Evolutionary conservation across 2,888 invertebrate genomes (phyloP), one percentile per base, ranked within the genome.

Genomic region (Leptopilina syphax): DNA sequence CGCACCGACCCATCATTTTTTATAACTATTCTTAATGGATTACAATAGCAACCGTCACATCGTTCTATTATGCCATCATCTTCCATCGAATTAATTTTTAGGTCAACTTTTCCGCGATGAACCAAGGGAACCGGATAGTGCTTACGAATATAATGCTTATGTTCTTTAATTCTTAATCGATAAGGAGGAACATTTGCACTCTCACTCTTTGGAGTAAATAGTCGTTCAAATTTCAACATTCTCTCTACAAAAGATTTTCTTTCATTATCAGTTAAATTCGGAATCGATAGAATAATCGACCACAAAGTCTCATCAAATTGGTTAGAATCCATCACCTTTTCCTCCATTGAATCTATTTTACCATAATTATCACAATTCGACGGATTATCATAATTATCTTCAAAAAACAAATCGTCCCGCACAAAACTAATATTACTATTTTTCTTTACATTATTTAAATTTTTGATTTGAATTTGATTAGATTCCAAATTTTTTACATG

Each of bases 121-220:
- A 86, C 81, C 65, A 87, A 82, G 5, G 89, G 89, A 1, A 89
- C 81, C 0, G 89, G 88, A 79, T 90, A 90, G 6, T 87, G 84
- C 27, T 84, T 81, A 44, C 79, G 77, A 1, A 84, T 76, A 79
- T 85, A 85, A 7, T 84, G 83, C 24, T 83, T 84, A 2, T 78
- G 50, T 27, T 86, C 84, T 4, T 63, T 78, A 67, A 87, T 76
- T 34, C 83, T 83, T 8, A 88, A 86, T 77, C 78, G 18, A 79
- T 82, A 80, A 57, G 77, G 54, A 41, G 79, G 79, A 10, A n/a
- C 24, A 0, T 57, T 54, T 1, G 79, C 76, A 8, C 79, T 67
- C 10, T 41, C 68, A 1, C 67, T 63, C 50, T 79, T 79, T 8
- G 66, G 65, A 5, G 82, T 79, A 65, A 82, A 80, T 9, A 82